A percentile compares a stretch with the other conserved stretches of the same genome.
phyloP scores from a whole-genome alignment of 23 tunicate genomes.

The Trididemnum nubilum region DNA sequence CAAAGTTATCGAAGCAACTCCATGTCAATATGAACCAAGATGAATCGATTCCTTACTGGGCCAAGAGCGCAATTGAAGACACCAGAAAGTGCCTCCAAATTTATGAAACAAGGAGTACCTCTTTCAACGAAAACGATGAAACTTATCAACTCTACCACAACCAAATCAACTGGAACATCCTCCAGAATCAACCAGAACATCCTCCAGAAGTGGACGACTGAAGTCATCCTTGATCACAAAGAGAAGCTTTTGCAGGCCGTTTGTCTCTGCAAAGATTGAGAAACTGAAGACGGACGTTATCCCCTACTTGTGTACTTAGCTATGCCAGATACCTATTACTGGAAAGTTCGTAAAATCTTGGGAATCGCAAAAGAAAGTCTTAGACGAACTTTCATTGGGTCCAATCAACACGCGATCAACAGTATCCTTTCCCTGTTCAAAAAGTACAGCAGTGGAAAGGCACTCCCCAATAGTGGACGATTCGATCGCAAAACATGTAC shows the following conservation, averaged over 20 bases:
- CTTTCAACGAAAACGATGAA: neutral
- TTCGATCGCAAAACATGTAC: neutral
- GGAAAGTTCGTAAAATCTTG: neutral
- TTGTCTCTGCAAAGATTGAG: neutral
- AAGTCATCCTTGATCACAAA: neutral
- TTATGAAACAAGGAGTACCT: neutral
- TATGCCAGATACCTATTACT: neutral
- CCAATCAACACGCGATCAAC: neutral
- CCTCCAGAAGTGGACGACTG: neutral
- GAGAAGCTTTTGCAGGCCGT: neutral
- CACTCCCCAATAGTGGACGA: neutral
- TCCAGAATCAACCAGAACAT: too few relatives aligned
- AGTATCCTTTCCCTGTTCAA: neutral
- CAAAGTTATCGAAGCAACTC: neutral
- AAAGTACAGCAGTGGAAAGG: neutral
- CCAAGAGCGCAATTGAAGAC: neutral
- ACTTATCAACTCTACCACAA: neutral
- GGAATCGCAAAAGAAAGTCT: neutral
- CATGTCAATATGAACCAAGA: neutral
- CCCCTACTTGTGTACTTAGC: neutral
- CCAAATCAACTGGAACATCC: neutral
- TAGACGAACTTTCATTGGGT: neutral
- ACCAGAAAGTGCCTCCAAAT: neutral
- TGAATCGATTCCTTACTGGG: neutral
- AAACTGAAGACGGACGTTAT: neutral